Conservation (phyloP, 2,113 vertebrate genomes). For the Cololabis saira region DNA sequence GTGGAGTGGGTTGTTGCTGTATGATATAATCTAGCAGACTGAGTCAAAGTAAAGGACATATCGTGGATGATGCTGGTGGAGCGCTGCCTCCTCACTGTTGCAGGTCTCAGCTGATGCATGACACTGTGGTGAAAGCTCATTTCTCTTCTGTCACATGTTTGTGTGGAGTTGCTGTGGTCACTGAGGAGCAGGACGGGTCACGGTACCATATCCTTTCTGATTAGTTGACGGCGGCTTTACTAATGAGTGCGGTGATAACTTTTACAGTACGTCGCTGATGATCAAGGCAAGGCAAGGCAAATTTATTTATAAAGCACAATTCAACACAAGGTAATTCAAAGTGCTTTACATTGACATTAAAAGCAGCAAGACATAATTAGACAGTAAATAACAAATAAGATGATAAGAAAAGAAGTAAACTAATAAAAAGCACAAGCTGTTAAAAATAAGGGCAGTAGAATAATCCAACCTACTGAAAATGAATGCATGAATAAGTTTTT, state of each 20-base stretch:
- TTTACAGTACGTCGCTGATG: neutral
- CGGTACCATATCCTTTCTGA: neutral
- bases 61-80: slow-evolving; percentile 11
- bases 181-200: neutral
- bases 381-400: too few species aligned
- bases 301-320: too few species aligned
- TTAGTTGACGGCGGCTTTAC: neutral
- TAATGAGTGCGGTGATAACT: neutral
- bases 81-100: slow-evolving; percentile 17
- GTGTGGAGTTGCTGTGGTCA: neutral
- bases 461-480: too few species aligned
- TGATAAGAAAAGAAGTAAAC: too few species aligned
- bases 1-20: slow-evolving; percentile 10
- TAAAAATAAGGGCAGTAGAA: too few species aligned
- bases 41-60: neutral
- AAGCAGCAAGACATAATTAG: too few species aligned
- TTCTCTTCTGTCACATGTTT: slow-evolving; percentile 6
- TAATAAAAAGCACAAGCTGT: too few species aligned
- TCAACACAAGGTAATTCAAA: too few species aligned
- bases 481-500: too few species aligned
- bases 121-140: slow-evolving; percentile 13
- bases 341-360: too few species aligned
- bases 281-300: too few species aligned
- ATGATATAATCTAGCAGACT: neutral
- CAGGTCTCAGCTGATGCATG: slow-evolving; percentile 31